Conservation (phyloP, 2,797 vertebrate genomes). For the Hoplostethus atlanticus region DNA sequence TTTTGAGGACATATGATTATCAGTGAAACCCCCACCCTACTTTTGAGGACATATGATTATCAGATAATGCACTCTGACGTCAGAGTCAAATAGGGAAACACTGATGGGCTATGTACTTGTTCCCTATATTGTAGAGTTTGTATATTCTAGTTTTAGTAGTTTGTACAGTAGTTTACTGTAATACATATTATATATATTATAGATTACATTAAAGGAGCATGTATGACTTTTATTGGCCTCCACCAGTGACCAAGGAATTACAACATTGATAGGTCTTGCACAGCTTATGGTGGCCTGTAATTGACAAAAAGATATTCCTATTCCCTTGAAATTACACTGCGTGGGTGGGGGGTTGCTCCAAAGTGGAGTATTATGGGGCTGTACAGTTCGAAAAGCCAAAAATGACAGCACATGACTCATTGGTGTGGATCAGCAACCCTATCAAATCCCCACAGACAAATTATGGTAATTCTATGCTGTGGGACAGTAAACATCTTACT, state of each 20-base stretch:
- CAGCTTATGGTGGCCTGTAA: neutral
- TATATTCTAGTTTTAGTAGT: neutral
- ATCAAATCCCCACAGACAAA: neutral
- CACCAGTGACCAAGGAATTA: neutral
- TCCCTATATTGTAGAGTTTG: neutral
- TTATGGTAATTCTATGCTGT: slow-evolving; percentile 14
- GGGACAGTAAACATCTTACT: neutral
- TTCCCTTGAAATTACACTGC: too few relatives aligned
- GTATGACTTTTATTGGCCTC: neutral
- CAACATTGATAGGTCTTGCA: neutral
- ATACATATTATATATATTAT: too few relatives aligned
- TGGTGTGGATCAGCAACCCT: neutral
- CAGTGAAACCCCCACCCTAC: slow-evolving; percentile 45
- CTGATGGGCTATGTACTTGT: slow-evolving; percentile 19
- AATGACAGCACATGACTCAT: neutral
- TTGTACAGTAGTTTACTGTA: too few relatives aligned
- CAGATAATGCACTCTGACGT: slow-evolving; percentile 33
- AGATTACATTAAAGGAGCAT: neutral
- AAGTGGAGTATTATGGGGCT: neutral
- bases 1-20: slow-evolving; percentile 7
- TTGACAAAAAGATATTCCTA: neutral
- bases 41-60: slow-evolving; percentile 6
- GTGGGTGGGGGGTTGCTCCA: neutral
- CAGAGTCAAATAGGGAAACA: slow-evolving; percentile 24
- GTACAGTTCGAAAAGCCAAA: neutral